These are phyloP conservation scores for Resseliella maxima DNA, from an alignment of 2,888 invertebrate genomes.

Conservation along the genomic window DNA sequence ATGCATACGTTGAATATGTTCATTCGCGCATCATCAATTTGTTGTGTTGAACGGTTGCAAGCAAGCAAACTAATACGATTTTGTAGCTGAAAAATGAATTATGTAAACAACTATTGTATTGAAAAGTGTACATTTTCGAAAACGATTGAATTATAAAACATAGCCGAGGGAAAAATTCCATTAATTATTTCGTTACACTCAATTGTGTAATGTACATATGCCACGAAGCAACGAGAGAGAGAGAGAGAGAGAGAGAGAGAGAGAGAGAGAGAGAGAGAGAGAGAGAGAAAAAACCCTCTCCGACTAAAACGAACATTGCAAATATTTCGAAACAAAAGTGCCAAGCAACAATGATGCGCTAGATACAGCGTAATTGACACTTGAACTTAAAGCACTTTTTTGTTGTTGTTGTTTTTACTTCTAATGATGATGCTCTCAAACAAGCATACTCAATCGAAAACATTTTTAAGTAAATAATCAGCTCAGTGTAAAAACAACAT, in stretches of 20 bases:
- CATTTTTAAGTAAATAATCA: conserved; percentile 37
- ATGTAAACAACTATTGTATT: not conserved
- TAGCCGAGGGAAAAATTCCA: conserved; percentile 2
- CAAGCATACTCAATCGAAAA: not conserved
- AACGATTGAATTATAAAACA: conserved; percentile 15
- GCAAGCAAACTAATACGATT: conserved; percentile 48
- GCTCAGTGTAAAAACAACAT: conserved; percentile 18
- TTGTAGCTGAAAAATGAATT: conserved; percentile 37
- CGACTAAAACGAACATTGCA: not conserved
- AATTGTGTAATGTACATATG: not conserved
- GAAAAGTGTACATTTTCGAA: not conserved
- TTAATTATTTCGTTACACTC: conserved; percentile 48
- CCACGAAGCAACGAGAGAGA: not conserved
- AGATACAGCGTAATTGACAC: conserved; percentile 21
- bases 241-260: not conserved
- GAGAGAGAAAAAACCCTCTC: not conserved
- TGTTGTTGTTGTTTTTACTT: too few species aligned
- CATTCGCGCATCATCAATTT: conserved; percentile 22
- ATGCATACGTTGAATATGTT: not conserved
- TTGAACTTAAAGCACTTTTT: conserved; percentile 9
- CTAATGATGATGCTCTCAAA: not conserved
- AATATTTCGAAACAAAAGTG: not conserved
- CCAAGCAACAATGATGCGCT: not conserved
- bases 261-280: not conserved
- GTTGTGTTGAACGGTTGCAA: conserved; percentile 51